Percentiles rank a stretch among this genome's conserved stretches.
These are phyloP conservation scores for Drosophila bocki DNA, from an alignment of 1,140 invertebrate species.

Conservation along the genomic window DNA sequence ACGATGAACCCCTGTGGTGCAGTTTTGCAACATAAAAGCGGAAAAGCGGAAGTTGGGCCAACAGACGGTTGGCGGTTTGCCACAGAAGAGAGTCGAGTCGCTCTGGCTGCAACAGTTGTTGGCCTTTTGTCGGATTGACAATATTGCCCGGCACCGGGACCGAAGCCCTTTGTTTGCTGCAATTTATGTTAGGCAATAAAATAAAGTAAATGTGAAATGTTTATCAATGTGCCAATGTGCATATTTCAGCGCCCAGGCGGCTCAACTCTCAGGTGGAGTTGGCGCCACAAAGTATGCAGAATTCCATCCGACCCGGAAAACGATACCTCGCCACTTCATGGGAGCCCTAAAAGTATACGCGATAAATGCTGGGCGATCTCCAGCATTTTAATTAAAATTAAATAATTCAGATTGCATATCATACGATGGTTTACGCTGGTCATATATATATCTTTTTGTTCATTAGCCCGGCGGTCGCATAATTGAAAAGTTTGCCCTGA, in stretches of 20 bases:
- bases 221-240: conserved; percentile 38
- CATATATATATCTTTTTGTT: conserved; percentile 51
- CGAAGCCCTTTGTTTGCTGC: conserved; percentile 51
- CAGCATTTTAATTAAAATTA: conserved; percentile 74
- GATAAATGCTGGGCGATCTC: conserved; percentile 13
- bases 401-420: conserved; percentile 71
- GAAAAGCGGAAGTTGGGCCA: conserved; percentile 31
- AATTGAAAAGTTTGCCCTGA: conserved; percentile 67
- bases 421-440: conserved; percentile 30
- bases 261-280: conserved; percentile 25
- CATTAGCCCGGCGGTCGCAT: conserved; percentile 59
- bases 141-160: conserved; percentile 42
- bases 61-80: conserved; percentile 66
- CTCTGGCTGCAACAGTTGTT: conserved; percentile 64
- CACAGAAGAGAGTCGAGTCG: conserved; percentile 46
- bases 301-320: background rate
- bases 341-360: conserved; percentile 57
- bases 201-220: conserved; percentile 76
- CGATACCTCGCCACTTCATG: background rate
- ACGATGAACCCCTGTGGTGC: conserved; percentile 82
- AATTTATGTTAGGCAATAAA: conserved; percentile 74
- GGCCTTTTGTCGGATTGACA: conserved; percentile 67
- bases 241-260: background rate
- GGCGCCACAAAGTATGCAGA: conserved; percentile 22
- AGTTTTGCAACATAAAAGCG: conserved; percentile 65